Base-by-base conservation (phyloP, 2,888 invertebrate genomes). In the Anthophora plumipes region DNA sequence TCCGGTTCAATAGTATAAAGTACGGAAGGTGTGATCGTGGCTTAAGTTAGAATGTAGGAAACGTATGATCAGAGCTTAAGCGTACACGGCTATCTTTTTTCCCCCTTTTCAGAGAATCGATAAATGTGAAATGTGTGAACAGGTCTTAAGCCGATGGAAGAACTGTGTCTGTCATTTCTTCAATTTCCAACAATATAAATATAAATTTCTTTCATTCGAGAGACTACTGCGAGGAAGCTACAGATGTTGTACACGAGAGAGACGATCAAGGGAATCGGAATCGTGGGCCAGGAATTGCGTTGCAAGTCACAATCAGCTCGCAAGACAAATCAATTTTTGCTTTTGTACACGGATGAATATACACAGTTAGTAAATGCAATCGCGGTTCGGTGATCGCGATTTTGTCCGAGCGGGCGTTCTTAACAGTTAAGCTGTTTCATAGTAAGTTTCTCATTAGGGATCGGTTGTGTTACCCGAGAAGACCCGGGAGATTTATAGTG, bases 251-350 rank as follows among this genome's bases (percentile, higher is more conserved):
- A 55, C 43, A 46, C 52, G 39, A 59, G 64, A 54, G 48, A 76
- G 76, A 66, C 82, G 82, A 82, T 80, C 77, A 66, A 69, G 78
- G 73, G 75, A 84, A 76, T 74, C 80, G 91, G 89, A 91, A 89
- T 91, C 90, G 90, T 92, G 92, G 93, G 93, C 93, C 93, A 93
- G 93, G 93, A 93, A 93, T 93, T 93, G 93, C 93, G 93, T 93
- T 93, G 92, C 92, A 93, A 93, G 92, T 93, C 93, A 93, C 93
- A 93, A 93, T 93, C 93, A 93, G 93, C 93, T 93, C 93, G 91
- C 93, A 92, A 92, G 90, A 91, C 90, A 91, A 91, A 91, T 92
- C 73, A 91, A 89, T 91, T 91, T 77, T 69, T 70, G 91, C 90
- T 90, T 88, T 87, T 83, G 82, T 81, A 39, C 72, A 67, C 75